Base-by-base conservation (phyloP, 2,888 invertebrate species). In the Hesperia comma region DNA sequence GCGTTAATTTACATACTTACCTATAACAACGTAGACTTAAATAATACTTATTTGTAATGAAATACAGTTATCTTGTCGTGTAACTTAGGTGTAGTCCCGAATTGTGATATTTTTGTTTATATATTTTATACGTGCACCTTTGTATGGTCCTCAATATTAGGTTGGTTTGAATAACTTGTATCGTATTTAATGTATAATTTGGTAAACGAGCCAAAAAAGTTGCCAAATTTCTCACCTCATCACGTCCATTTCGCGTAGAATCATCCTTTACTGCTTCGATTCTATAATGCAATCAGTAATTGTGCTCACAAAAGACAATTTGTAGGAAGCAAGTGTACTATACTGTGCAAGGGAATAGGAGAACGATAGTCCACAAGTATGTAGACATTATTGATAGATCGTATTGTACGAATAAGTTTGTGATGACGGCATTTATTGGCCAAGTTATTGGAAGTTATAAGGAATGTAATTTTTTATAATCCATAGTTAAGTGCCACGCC, bases 261-360 rank as follows among this genome's bases (percentile, higher is more conserved):
- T 72, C 77, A 70, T 71, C 61, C 66, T 70, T 67, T 33, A 77
- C 75, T 72, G 73, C 74, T 71, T 76, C 71, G 75, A 77, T 79
- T 74, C 68, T 77, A 71, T 77, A 71, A 75, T 76, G 76, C 75
- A 74, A 75, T 78, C 75, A 79, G 77, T 77, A 78, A 77, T 77
- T 82, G 80, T 90, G 91, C 92, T 92, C 90, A 90, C 83, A 88
- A 91, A 91, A 90, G 91, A 90, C 90, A 91, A 88, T 84, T 84
- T 81, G 51, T 51, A 79, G 75, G 83, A 83, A 80, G 70, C 32
- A 60, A 55, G 55, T 78, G 74, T 68, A 66, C n/a, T n/a, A n/a
- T n/a, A n/a, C n/a, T n/a, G n/a, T n/a, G 70, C 32, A 60, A 55
- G 55, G 78, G 74, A 67, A 66, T 63, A 64, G 40, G 55, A 64